Evolutionary conservation across 2,888 invertebrate species (phyloP).

Genomic region (Drosophila subquinaria): DNA sequence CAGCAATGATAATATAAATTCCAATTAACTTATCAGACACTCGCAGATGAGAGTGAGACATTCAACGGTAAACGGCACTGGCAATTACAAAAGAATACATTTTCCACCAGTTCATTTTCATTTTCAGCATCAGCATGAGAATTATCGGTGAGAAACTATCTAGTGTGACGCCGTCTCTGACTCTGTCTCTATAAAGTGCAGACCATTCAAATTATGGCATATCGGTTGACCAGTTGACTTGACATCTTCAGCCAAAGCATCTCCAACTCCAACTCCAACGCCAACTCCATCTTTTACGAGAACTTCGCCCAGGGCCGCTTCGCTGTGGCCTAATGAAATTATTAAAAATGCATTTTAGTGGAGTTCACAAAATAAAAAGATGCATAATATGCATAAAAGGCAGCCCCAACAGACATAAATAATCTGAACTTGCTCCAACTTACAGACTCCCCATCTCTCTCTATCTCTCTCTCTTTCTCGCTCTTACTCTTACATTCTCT

Average conservation of each 20-base stretch:
- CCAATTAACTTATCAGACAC: slow-evolving; percentile 74
- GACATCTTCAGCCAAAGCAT: slow-evolving; percentile 33
- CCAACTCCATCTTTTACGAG: background rate
- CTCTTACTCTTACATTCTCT: slow-evolving; percentile 4
- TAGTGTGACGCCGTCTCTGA: slow-evolving; percentile 35
- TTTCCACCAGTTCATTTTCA: slow-evolving; percentile 41
- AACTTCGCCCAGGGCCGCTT: slow-evolving; percentile 39
- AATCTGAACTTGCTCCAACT: slow-evolving; percentile 40
- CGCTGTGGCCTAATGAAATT: slow-evolving; percentile 76
- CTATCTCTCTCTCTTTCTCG: background rate
- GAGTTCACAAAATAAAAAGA: slow-evolving; percentile 37
- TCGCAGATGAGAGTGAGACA: slow-evolving; percentile 55
- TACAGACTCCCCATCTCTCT: background rate
- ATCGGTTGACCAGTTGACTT: slow-evolving; percentile 64
- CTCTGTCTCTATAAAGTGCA: slow-evolving; percentile 66
- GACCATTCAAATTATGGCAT: slow-evolving; percentile 76
- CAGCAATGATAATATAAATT: slow-evolving; percentile 78
- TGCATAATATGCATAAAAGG: slow-evolving; percentile 59
- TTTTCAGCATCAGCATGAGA: background rate
- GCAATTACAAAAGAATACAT: slow-evolving; percentile 79
- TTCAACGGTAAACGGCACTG: slow-evolving; percentile 74
- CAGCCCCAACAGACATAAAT: slow-evolving; percentile 61
- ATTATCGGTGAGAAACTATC: slow-evolving; percentile 71
- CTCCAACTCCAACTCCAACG: background rate
- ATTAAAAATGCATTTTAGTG: slow-evolving; percentile 76